Percentiles rank a stretch among this genome's conserved stretches.
phyloP scores from a whole-genome alignment of 2,888 invertebrate species.

The Apamea anceps region DNA sequence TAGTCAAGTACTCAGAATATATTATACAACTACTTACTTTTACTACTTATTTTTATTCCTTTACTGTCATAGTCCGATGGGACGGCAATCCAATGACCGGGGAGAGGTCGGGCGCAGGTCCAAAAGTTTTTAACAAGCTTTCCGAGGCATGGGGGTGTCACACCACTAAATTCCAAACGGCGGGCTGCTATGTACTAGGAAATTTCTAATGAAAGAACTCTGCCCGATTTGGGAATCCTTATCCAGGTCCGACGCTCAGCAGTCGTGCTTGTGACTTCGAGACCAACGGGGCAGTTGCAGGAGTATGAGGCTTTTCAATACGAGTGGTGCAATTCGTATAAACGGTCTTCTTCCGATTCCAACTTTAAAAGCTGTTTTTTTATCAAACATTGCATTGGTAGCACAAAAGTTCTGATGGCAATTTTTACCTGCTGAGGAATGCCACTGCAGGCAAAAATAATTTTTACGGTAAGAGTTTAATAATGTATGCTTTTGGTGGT shows the following conservation, averaged over 20 bases:
- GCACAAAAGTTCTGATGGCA: neutral
- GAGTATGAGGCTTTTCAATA: neutral
- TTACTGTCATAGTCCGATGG: neutral
- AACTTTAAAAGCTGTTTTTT: neutral
- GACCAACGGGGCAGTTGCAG: too few relatives aligned
- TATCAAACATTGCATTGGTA: neutral
- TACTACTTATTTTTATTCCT: neutral
- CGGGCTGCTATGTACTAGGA: neutral
- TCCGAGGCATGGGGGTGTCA: neutral
- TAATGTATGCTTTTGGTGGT: too few relatives aligned
- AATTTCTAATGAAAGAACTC: too few relatives aligned
- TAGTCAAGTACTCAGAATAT: neutral
- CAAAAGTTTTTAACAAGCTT: neutral
- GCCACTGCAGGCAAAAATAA: too few relatives aligned
- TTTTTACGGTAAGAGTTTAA: too few relatives aligned
- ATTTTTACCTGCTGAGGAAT: neutral
- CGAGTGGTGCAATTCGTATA: neutral
- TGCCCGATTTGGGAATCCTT: neutral
- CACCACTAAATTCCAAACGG: neutral
- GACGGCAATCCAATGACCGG: neutral
- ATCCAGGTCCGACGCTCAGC: neutral
- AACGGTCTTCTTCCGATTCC: neutral
- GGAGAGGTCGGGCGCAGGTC: too few relatives aligned
- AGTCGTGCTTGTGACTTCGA: neutral
- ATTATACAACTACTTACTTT: neutral